phyloP scores from a whole-genome alignment of 2,888 invertebrate genomes.

The Polydrusus pterygomalis region DNA sequence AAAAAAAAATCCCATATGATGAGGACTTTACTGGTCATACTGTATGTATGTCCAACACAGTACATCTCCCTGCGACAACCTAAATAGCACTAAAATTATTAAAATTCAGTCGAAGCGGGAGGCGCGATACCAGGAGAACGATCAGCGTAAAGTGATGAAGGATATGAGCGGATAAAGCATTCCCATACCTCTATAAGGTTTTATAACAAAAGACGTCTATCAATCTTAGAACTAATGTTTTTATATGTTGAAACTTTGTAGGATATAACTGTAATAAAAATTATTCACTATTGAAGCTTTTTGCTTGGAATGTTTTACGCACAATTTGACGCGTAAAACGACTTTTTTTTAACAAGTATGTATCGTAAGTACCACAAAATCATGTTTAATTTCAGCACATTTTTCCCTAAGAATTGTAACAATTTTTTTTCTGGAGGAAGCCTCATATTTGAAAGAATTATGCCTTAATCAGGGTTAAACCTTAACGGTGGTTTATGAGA shows the following conservation, averaged over 20 bases:
- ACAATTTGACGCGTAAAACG: constrained; percentile 25
- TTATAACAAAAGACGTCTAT: constrained; percentile 4
- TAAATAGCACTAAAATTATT: no score
- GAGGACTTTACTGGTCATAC: no score
- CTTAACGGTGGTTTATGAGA: no score
- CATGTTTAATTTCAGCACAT: constrained; percentile 34
- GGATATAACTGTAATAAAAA: constrained; percentile 47
- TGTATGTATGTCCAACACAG: no score
- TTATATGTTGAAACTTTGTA: constrained; percentile 35
- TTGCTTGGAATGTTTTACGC: constrained; percentile 49
- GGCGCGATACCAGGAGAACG: no score
- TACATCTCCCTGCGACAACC: no score
- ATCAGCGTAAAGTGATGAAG: no score
- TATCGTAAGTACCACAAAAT: constrained; percentile 33
- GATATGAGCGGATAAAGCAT: no score
- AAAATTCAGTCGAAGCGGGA: no score
- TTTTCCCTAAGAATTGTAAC: constrained; percentile 32
- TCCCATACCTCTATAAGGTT: constrained; percentile 4
- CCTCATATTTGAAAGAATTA: no score
- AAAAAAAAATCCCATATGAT: no score
- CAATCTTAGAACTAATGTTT: constrained; percentile 25
- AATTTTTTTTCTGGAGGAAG: not conserved
- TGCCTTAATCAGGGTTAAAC: no score
- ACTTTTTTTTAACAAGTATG: constrained; percentile 38
- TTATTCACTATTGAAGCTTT: constrained; percentile 51